These are phyloP conservation scores for Meandrusa payeni DNA, from an alignment of 2,888 invertebrate genomes.

Conservation along the genomic window DNA sequence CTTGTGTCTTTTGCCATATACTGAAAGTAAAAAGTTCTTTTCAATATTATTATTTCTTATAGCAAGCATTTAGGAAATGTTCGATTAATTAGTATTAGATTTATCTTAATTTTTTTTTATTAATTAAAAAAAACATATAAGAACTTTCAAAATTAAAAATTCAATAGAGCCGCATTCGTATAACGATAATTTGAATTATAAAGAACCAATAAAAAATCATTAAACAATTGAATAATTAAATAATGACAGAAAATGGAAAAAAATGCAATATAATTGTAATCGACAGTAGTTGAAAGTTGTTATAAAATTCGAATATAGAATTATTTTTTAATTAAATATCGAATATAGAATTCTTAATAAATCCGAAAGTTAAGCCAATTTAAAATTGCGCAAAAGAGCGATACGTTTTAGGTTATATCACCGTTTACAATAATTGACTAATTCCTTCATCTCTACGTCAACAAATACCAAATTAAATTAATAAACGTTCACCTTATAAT, in stretches of 20 bases:
- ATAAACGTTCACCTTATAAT: conserved; percentile 88
- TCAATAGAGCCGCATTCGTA: no score
- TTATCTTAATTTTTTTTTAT: no score
- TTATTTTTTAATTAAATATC: background rate
- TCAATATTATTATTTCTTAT: no score
- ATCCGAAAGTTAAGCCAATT: conserved; percentile 21
- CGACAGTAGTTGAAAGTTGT: background rate
- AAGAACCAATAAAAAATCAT: conserved; percentile 14
- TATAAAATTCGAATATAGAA: background rate
- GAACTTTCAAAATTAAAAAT: no score
- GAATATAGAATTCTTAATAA: conserved; percentile 1
- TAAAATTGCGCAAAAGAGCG: conserved; percentile 46
- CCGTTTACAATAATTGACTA: conserved; percentile 1
- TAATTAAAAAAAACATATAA: no score
- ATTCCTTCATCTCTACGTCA: background rate
- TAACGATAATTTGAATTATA: no score
- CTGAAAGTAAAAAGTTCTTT: conserved; percentile 85
- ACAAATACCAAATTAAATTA: conserved; percentile 8
- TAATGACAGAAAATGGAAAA: background rate
- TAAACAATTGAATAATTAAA: background rate
- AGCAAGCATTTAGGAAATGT: no score
- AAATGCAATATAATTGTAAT: background rate
- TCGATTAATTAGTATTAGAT: no score
- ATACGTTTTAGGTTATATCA: conserved; percentile 46
- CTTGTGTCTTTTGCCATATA: conserved; percentile 98